Evolutionary conservation across 2,888 invertebrate genomes (phyloP).

Genomic region (Cybosia mesomella): DNA sequence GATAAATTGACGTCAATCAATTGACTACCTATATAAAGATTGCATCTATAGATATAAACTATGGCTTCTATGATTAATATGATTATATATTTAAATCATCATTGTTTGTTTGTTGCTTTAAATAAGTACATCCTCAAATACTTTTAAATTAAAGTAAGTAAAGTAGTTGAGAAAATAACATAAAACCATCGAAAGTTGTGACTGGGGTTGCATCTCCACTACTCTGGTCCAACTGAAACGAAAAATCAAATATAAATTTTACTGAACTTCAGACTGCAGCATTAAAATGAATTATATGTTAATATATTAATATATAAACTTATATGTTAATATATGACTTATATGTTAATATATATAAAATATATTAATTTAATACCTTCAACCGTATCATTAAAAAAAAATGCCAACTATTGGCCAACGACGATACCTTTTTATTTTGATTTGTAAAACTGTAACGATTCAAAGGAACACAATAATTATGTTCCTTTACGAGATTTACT

Average conservation of each 20-base stretch:
- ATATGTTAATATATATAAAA: too few species aligned
- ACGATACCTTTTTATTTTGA: too few species aligned
- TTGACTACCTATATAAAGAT: background rate
- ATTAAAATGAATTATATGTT: too few species aligned
- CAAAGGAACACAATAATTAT: too few species aligned
- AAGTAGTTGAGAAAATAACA: too few species aligned
- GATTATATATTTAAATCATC: background rate
- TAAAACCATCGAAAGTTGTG: background rate
- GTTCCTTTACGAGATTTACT: background rate
- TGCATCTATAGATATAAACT: background rate
- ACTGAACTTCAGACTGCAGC: background rate
- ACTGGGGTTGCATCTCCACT: background rate
- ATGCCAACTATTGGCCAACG: too few species aligned
- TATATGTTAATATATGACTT: too few species aligned
- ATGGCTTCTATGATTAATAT: background rate
- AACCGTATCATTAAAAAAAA: too few species aligned
- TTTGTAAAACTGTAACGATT: too few species aligned
- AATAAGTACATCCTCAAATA: background rate
- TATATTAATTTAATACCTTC: too few species aligned
- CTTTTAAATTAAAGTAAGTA: background rate
- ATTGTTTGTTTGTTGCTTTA: background rate
- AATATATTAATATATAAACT: too few species aligned
- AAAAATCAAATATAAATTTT: background rate
- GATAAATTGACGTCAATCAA: background rate
- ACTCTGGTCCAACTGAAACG: conserved; percentile 9